Conservation (phyloP, 2,888 invertebrate species). For the Lottia gigantea region DNA sequence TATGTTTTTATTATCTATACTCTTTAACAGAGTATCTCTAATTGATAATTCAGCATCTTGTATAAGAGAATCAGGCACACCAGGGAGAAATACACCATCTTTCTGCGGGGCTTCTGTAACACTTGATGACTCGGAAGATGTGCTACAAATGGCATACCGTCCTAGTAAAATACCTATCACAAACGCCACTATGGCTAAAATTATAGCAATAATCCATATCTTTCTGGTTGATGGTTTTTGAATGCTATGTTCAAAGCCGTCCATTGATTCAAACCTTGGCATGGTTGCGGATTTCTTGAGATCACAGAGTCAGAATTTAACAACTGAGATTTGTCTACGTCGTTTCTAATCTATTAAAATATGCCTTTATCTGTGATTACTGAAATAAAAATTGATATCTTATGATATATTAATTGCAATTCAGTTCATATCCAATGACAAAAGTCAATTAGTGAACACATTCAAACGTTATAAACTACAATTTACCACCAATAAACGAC, state of each 20-base stretch:
- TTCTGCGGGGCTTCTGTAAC: not conserved
- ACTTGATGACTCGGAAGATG: not conserved
- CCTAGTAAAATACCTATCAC: constrained; percentile 46
- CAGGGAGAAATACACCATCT: not conserved
- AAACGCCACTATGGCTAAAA: constrained; percentile 22
- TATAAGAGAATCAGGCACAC: constrained; percentile 10
- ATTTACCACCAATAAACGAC: too few species aligned
- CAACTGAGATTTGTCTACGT: too few species aligned
- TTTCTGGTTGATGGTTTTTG: not conserved
- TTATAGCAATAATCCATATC: not conserved
- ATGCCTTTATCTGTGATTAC: too few species aligned
- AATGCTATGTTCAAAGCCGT: not conserved
- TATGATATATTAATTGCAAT: too few species aligned
- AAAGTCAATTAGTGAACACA: too few species aligned
- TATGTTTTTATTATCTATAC: constrained; percentile 11
- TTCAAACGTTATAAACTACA: too few species aligned
- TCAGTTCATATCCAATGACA: too few species aligned
- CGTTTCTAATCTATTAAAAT: too few species aligned
- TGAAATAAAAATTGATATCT: too few species aligned
- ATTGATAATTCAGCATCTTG: constrained; percentile 12
- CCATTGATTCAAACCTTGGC: not conserved
- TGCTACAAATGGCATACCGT: constrained; percentile 34
- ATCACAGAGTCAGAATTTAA: too few species aligned
- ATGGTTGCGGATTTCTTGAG: not conserved
- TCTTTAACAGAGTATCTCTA: constrained; percentile 10